Conservation (phyloP, 2,888 invertebrate genomes). For the Ophion ellenae region DNA sequence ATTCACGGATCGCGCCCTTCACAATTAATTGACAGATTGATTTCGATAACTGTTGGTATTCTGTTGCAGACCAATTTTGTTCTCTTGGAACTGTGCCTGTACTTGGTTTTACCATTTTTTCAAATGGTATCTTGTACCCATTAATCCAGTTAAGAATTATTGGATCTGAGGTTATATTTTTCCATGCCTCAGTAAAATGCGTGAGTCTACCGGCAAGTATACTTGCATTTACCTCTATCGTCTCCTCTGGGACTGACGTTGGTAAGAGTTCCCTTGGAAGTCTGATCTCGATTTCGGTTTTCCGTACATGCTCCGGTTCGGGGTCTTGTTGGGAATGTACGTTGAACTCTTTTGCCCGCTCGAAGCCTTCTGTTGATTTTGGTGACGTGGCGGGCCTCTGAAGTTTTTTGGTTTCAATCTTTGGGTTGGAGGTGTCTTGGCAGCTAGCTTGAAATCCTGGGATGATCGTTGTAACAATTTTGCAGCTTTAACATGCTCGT, state of each 20-base stretch:
- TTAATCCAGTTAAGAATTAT: not conserved
- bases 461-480: conserved; percentile 3
- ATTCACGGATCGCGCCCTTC: not conserved
- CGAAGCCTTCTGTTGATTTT: conserved; percentile 4
- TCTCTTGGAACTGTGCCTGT: not conserved
- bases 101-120: not conserved
- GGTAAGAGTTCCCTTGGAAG: not conserved
- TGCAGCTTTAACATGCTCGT: conserved; percentile 8
- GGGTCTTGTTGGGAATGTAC: not conserved
- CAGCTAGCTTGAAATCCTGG: not conserved
- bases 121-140: conserved; percentile 8
- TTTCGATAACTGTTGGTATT: not conserved
- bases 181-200: not conserved
- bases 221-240: not conserved
- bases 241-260: not conserved
- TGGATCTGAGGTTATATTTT: not conserved
- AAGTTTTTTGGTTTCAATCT: conserved; percentile 7
- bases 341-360: conserved; percentile 11
- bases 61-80: not conserved
- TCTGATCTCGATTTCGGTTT: conserved; percentile 6
- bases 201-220: not conserved
- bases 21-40: not conserved
- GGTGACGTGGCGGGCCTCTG: not conserved
- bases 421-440: not conserved
- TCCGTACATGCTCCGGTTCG: not conserved